Base-by-base conservation (phyloP, 2,113 vertebrate genomes). In the Hepsetus odoe region DNA sequence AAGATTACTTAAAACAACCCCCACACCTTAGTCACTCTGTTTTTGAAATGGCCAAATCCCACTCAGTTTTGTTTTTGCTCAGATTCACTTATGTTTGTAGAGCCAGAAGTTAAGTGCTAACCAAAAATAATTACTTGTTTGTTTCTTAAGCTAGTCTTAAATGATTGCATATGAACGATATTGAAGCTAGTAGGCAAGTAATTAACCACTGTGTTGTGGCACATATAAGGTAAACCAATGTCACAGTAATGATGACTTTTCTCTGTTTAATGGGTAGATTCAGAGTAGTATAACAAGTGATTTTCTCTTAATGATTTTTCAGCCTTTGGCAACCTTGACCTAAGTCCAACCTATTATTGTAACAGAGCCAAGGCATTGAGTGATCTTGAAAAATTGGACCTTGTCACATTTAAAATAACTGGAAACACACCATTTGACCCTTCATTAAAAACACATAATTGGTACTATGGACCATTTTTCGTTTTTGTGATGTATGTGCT, bases 311-410 rank as follows among this genome's bases (percentile, higher is more conserved):
- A 65, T 64, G 67, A 72, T 4, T 64, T 35, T 12, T 26, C 13
- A 38, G 42, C 46, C 64, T 76, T 42, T 76, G 26, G 64, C 46
- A 79, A 51, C 61, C 22, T 13, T 26, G 80, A 32, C 69, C 33
- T 8, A 55, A 38, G 42, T 62, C 53, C 42, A 62, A 14, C 73
- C 42, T 70, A 14, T 59, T 7, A n/a, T 32, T 79, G 76, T 42
- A 82, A 55, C 13, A 5, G 20, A 26, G 71, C 65, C 76, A 56
- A 55, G 56, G 8, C 46, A 24, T 32, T 4, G 30, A 33, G 32
- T 5, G 1, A 49, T 72, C 44, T 62, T 30, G 55, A 33, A 26
- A 32, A 70, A 69, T 68, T 33, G 2, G 10, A 32, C 18, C 33
- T 18, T 13, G 28, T 13, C 20, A 22, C 51, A 38, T 20, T 26